These are phyloP conservation scores for Hemibagrus guttatus DNA, from an alignment of 2,797 vertebrate genomes.

Conservation along the genomic window DNA sequence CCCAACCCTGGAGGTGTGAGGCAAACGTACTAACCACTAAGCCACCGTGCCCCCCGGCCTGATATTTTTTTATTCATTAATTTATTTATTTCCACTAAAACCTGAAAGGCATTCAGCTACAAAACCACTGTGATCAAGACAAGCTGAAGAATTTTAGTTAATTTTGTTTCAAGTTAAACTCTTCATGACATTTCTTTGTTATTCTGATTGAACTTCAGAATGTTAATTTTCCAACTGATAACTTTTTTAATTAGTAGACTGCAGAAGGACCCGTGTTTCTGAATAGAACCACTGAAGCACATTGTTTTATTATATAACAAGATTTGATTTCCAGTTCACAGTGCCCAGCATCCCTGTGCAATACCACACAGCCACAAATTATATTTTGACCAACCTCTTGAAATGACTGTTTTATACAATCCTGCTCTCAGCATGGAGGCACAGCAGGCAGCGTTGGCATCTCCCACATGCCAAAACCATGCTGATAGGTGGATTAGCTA, in stretches of 20 bases:
- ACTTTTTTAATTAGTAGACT: conserved; percentile 37
- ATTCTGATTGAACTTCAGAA: conserved; percentile 16
- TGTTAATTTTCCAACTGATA: conserved; percentile 47
- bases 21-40: no score
- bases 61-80: neutral
- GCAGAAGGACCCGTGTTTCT: neutral
- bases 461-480: neutral
- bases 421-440: neutral
- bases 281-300: conserved; percentile 33
- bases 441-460: neutral
- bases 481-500: conserved; percentile 8
- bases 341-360: neutral
- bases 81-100: no score
- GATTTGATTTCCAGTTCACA: conserved; percentile 26
- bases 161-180: conserved; percentile 7
- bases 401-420: neutral
- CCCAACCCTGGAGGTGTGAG: no score
- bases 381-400: neutral
- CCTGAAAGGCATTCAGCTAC: neutral
- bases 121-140: neutral
- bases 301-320: conserved; percentile 31
- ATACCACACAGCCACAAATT: conserved; percentile 5
- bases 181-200: conserved; percentile 9
- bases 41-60: no score
- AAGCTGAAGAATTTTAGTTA: neutral